A percentile compares a stretch with the other conserved stretches of the same genome.
These are phyloP conservation scores for Megalonaias nervosa DNA, from an alignment of 1,140 invertebrate genomes.

Conservation along the genomic window DNA sequence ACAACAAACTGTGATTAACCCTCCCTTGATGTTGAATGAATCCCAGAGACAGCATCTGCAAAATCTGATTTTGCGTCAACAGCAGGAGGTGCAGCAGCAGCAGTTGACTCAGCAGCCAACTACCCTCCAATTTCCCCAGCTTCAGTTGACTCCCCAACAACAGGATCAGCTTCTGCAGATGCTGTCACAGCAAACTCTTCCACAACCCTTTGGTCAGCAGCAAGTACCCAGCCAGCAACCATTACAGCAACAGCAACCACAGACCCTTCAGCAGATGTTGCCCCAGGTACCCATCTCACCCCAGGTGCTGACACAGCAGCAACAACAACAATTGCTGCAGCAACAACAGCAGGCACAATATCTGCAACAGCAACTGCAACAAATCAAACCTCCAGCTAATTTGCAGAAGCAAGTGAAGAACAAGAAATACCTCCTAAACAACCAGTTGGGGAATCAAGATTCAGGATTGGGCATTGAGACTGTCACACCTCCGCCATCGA, in stretches of 20 bases:
- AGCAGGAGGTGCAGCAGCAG: conserved; percentile 51
- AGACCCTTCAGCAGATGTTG: conserved; percentile 19
- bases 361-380: conserved; percentile 66
- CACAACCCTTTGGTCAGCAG: conserved; percentile 30
- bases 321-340: conserved; percentile 62
- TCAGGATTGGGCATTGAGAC: conserved; percentile 42
- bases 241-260: conserved; percentile 31
- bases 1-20: conserved; percentile 34
- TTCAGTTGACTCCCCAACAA: conserved; percentile 53
- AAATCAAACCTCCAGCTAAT: conserved; percentile 46
- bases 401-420: conserved; percentile 25
- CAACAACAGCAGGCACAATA: conserved; percentile 69
- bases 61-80: conserved; percentile 45
- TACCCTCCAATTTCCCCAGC: conserved; percentile 43
- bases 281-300: conserved; percentile 21
- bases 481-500: conserved; percentile 53
- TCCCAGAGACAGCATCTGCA: conserved; percentile 34
- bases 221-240: conserved; percentile 32
- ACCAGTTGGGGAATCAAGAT: conserved; percentile 23
- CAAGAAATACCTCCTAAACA: conserved; percentile 14
- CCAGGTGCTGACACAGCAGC: conserved; percentile 52
- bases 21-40: conserved; percentile 32
- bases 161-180: conserved; percentile 72
- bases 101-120: conserved; percentile 46
- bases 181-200: conserved; percentile 28